Base-by-base conservation (phyloP, 1,140 invertebrate species). In the Zaprionus gabonicus region DNA sequence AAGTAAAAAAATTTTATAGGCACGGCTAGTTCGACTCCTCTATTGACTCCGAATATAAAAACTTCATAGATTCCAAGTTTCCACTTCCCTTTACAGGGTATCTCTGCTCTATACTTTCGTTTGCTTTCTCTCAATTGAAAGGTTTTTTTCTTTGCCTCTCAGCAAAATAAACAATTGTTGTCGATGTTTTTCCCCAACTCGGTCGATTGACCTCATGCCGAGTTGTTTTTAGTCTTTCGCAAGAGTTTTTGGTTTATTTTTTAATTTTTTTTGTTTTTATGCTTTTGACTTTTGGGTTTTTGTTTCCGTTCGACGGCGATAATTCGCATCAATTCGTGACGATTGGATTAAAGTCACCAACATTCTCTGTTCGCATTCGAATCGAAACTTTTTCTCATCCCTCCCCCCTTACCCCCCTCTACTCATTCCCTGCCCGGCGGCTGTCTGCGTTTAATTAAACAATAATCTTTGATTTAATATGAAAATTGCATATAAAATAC, bases 401-500 rank as follows among this genome's bases (percentile, higher is more conserved):
- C 31, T 49, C 10, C 17, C 17, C 23, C 44, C 17, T 38, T 1
- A 5, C 10, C 15, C 13, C 1, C 20, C 2, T 5, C 27, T 17
- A 1, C 23, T 10, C 34, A 25, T 15, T 15, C 25, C 17, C 25
- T 53, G 23, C 17, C 31, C 17, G 17, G 17, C 51, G 57, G 56
- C 41, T 51, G 36, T 49, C 64, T 58, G 41, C 80, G 58, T 83
- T 82, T 82, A 82, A 80, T 83, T 82, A 83, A 80, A 82, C 80
- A 82, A 80, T 83, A 82, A 82, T 80, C 76, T 83, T 83, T 82
- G 81, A 82, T 82, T 82, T 68, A 82, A 77, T 81, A 73, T 84
- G 73, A 84, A 81, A 84, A 80, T 80, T 76, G 68, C 67, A 76
- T 76, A 58, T 62, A 71, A 56, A 66, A 56, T 56, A 51, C 46